Evolutionary conservation across 2,797 vertebrate genomes (phyloP).

Genomic region (Lithobates sylvaticus): DNA sequence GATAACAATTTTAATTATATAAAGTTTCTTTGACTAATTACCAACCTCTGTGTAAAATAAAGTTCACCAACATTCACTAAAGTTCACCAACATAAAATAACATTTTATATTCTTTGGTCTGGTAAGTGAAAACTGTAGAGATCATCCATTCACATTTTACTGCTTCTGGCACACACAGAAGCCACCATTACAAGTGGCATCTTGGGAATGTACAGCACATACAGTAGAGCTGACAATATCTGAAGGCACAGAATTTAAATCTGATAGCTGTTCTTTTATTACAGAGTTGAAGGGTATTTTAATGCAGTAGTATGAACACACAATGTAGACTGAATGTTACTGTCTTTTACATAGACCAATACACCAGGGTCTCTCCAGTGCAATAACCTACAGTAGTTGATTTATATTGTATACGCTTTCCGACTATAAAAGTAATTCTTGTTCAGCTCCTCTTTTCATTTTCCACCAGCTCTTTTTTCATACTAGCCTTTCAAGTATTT

Average conservation of each 20-base stretch:
- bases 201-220: conserved; percentile 10
- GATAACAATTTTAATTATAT: too few species aligned
- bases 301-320: conserved; percentile 7
- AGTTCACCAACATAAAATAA: neutral
- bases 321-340: conserved; percentile 6
- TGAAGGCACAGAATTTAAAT: conserved; percentile 3
- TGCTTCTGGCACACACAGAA: neutral
- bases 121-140: neutral
- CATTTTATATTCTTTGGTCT: neutral
- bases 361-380: neutral
- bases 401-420: conserved; percentile 8
- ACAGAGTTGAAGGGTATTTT: conserved; percentile 9
- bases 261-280: neutral
- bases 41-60: neutral
- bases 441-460: conserved; percentile 15
- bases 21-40: neutral
- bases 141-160: neutral
- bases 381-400: conserved; percentile 17
- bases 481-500: neutral
- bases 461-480: conserved; percentile 11
- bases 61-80: neutral
- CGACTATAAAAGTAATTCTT: neutral
- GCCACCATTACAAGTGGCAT: neutral
- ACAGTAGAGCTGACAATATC: neutral
- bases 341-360: conserved; percentile 7